Percentiles rank a stretch among this genome's conserved stretches.
phyloP scores from a whole-genome alignment of 2,797 vertebrate genomes.

The Rhyacichthys aspro region DNA sequence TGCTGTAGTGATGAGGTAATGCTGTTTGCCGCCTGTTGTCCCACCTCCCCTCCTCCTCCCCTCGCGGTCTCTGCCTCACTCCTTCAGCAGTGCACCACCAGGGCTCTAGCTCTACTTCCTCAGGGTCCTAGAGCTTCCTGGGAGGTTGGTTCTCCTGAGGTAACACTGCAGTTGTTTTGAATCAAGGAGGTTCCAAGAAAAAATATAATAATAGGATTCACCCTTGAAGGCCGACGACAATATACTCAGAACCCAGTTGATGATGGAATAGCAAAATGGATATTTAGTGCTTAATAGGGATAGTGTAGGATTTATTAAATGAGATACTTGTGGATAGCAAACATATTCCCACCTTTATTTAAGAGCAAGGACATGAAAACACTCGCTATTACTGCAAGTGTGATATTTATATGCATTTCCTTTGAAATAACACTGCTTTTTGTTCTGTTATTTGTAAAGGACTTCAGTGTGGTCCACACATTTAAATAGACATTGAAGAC shows the following conservation, averaged over 20 bases:
- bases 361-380: too few relatives aligned
- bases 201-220: background rate
- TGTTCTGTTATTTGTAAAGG: too few relatives aligned
- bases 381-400: too few relatives aligned
- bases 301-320: too few relatives aligned
- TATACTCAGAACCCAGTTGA: background rate
- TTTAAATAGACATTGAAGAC: too few relatives aligned
- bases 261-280: too few relatives aligned
- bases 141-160: slow-evolving; percentile 46
- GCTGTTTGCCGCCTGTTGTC: slow-evolving; percentile 70
- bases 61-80: slow-evolving; percentile 38
- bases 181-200: slow-evolving; percentile 20
- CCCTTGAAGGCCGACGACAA: background rate
- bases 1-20: slow-evolving; percentile 81
- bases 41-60: slow-evolving; percentile 41
- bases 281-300: too few relatives aligned
- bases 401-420: too few relatives aligned
- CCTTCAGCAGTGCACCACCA: slow-evolving; percentile 72
- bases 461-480: too few relatives aligned
- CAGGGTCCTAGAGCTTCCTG: slow-evolving; percentile 75
- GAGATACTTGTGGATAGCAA: too few relatives aligned
- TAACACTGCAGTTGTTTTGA: slow-evolving; percentile 49
- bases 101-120: slow-evolving; percentile 50
- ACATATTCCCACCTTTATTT: too few relatives aligned
- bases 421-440: too few relatives aligned